A percentile compares a stretch with the other conserved stretches of the same genome.
Conservation (phyloP, 1,140 invertebrate genomes). For the Globodera ellingtonae region DNA sequence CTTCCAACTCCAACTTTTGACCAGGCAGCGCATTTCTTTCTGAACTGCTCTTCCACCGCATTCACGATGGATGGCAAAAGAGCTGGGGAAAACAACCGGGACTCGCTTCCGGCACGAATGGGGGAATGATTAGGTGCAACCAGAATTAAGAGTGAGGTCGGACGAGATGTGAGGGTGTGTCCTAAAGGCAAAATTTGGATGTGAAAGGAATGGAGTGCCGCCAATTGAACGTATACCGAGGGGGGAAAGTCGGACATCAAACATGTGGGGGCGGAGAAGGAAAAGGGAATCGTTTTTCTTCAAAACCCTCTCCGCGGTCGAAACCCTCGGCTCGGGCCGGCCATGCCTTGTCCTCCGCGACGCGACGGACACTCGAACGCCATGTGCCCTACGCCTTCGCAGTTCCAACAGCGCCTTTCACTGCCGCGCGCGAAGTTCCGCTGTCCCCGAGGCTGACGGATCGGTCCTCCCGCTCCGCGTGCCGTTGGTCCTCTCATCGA, state of each 20-base stretch:
- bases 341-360: neutral
- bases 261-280: no score
- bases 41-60: neutral
- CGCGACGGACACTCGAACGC: neutral
- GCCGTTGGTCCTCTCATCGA: no score
- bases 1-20: neutral
- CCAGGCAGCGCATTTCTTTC: neutral
- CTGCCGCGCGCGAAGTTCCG: neutral
- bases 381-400: neutral
- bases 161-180: neutral
- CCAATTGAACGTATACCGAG: no score
- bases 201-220: no score
- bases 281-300: neutral
- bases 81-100: neutral
- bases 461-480: no score
- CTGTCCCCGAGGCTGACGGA: neutral
- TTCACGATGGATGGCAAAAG: neutral
- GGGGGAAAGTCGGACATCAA: no score
- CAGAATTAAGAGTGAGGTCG: neutral
- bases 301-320: neutral
- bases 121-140: neutral
- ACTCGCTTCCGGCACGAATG: neutral
- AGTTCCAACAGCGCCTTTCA: neutral
- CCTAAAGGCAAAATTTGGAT: neutral
- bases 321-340: neutral